A percentile compares a stretch with the other conserved stretches of the same genome.
phyloP scores from a whole-genome alignment of 1,140 invertebrate species.

The Druon quercuslanigerum region DNA sequence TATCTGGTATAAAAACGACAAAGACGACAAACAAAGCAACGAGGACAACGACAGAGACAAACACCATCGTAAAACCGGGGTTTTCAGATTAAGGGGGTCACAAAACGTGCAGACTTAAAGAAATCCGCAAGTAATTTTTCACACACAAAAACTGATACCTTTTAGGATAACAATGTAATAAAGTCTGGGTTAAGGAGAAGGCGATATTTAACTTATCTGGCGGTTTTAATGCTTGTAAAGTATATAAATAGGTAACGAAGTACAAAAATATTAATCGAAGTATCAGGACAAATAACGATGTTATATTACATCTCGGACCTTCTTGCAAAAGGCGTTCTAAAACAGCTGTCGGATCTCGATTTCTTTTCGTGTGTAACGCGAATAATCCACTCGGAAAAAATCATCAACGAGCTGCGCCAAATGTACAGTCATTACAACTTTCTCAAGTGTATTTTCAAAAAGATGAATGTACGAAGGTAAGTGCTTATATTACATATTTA shows the following conservation, averaged over 20 bases:
- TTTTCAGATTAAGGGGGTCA: too few relatives aligned
- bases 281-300: constrained; percentile 35
- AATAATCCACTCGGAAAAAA: constrained; percentile 38
- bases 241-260: constrained; percentile 63
- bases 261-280: constrained; percentile 64
- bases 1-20: too few relatives aligned
- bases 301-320: background rate
- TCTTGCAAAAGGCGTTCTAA: background rate
- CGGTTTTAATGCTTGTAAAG: constrained; percentile 50
- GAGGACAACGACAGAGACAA: too few relatives aligned
- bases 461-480: constrained; percentile 37
- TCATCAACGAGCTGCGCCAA: constrained; percentile 9
- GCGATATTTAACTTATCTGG: constrained; percentile 43
- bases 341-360: constrained; percentile 12
- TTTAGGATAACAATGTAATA: too few relatives aligned
- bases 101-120: too few relatives aligned
- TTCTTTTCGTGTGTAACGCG: constrained; percentile 23
- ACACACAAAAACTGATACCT: too few relatives aligned
- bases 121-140: too few relatives aligned
- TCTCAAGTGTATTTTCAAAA: constrained; percentile 20
- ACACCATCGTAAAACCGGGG: too few relatives aligned
- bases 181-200: constrained; percentile 40
- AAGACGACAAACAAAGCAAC: too few relatives aligned
- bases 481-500: constrained; percentile 65
- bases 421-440: constrained; percentile 32